phyloP scores from a whole-genome alignment of 2,113 vertebrate species.

The chimpanzee (Pan troglodytes) region NHGRI_mPanTro3-v2.1_pri NC_072420.2:17279501-17280000 shows the following conservation, averaged over 20 bases:
- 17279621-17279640: not conserved
- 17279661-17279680: not conserved
- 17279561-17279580: not conserved
- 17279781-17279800: not conserved
- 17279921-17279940: not conserved
- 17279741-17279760: not conserved
- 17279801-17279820: not conserved
- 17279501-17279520: not conserved
- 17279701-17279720: not conserved
- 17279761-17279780: not conserved
- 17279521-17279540: not conserved
- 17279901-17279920: not conserved
- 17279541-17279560: not conserved
- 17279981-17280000: not conserved
- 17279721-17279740: not conserved
- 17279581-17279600: not conserved
- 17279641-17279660: not conserved
- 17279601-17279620: not conserved
- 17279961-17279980: not conserved
- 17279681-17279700: not conserved
- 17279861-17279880: not conserved
- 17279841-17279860: not conserved
- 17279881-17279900: not conserved
- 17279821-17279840: not conserved
- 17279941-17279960: not conserved